phyloP scores from a whole-genome alignment of 2,797 vertebrate species.

The Diceros bicornis region DNA sequence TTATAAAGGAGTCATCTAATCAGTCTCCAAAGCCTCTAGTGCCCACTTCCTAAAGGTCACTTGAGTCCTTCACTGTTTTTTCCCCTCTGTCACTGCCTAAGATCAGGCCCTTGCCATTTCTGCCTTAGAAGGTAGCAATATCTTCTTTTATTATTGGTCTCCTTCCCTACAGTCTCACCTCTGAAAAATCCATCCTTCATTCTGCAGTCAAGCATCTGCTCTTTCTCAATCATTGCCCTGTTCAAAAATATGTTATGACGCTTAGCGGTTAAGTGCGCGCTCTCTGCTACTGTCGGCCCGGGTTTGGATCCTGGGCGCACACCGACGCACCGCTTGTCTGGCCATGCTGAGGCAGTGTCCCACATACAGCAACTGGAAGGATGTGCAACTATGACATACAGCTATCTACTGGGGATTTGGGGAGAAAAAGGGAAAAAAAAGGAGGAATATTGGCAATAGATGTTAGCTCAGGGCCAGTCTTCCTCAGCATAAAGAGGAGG shows the following conservation, averaged over 20 bases:
- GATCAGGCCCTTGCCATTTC: background rate
- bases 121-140: background rate
- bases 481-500: too few species aligned
- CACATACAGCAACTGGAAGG: too few species aligned
- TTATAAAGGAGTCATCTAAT: background rate
- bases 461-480: too few species aligned
- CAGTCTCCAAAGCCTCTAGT: background rate
- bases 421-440: too few species aligned
- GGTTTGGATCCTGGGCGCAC: too few species aligned
- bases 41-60: background rate
- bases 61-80: background rate
- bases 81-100: background rate
- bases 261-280: too few species aligned
- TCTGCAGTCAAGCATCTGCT: background rate
- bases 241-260: background rate
- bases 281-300: too few species aligned
- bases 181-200: background rate
- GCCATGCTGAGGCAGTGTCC: too few species aligned
- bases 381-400: too few species aligned
- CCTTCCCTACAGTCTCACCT: background rate
- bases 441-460: too few species aligned
- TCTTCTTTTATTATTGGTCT: background rate
- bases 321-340: too few species aligned
- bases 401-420: too few species aligned
- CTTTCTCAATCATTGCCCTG: background rate